Conservation (phyloP, 2,888 invertebrate genomes). For the Torymus tubicola region DNA sequence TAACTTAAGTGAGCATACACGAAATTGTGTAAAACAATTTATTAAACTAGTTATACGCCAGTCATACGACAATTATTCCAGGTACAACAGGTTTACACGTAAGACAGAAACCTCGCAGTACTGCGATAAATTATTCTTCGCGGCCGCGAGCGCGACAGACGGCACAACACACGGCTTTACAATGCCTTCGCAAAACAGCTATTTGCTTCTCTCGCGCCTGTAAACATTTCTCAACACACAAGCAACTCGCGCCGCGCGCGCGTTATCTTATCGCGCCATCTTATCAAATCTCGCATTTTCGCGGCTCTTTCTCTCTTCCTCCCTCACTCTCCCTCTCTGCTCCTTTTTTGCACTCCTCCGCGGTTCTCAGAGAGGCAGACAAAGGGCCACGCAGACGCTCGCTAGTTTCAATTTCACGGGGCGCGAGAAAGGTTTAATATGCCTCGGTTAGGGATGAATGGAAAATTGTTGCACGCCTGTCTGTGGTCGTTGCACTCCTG, state of each 20-base stretch:
- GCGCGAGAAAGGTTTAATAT: no score
- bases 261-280: conserved; percentile 21
- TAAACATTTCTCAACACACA: not conserved
- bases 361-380: not conserved
- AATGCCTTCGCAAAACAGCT: not conserved
- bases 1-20: no score
- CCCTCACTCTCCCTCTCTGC: not conserved
- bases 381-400: no score
- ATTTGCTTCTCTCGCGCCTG: not conserved
- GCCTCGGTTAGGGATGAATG: no score
- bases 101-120: not conserved
- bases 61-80: no score
- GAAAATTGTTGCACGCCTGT: no score
- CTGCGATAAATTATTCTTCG: conserved; percentile 11
- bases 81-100: no score
- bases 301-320: not conserved
- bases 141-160: not conserved
- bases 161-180: not conserved
- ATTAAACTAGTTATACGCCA: no score
- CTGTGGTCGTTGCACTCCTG: no score
- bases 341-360: not conserved
- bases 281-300: conserved; percentile 26
- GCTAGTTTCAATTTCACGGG: no score
- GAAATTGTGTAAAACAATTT: no score
- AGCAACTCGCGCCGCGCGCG: not conserved